Base-by-base conservation (phyloP, 1,140 invertebrate species). In the Mercenaria mercenaria region DNA sequence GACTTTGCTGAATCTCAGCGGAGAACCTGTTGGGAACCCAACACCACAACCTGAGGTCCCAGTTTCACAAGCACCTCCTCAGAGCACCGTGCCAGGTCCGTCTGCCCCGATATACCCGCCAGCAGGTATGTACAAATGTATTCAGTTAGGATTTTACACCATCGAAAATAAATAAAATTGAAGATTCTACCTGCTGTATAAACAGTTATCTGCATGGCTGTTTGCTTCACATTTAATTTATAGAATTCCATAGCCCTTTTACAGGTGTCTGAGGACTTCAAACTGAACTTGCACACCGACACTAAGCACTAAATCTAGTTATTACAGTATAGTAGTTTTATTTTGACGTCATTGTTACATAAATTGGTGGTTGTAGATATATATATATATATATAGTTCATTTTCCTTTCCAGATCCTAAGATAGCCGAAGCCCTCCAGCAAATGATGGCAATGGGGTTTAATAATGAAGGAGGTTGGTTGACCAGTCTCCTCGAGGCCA, bases 401-500 rank as follows among this genome's bases (percentile, higher is more conserved):
- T 47, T 47, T 47, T 15, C 15, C 43, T 47, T 69, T 64, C 72
- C 91, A 94, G 93, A 95, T 69, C 91, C 93, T 6, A 93, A 91
- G 72, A 91, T 93, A 67, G 91, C 88, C 15, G 84, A 94, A 37
- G 43, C 96, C 41, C 69, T 98, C 69, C 95, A 97, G 64, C 96
- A 97, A 52, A 98, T 98, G 97, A 96, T 97, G 93, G 95, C 96
- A 0, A 98, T 98, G 98, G 98, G 98, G 43, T 98, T 98, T 95
- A 97, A 96, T 64, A 97, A 98, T 93, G 97, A 98, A 77, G 97
- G 97, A 67, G 96, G 96, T 39, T 97, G 97, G 96, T 94, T 97
- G 0, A 96, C 96, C 41, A 94, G 96, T 81, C 94, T 97, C 26
- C 92, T 97, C 79, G 96, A 96, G 88, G 95, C 96, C 11, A 97